These are phyloP conservation scores for Mythimna lalbum DNA, from an alignment of 2,888 invertebrate species.

Conservation along the genomic window DNA sequence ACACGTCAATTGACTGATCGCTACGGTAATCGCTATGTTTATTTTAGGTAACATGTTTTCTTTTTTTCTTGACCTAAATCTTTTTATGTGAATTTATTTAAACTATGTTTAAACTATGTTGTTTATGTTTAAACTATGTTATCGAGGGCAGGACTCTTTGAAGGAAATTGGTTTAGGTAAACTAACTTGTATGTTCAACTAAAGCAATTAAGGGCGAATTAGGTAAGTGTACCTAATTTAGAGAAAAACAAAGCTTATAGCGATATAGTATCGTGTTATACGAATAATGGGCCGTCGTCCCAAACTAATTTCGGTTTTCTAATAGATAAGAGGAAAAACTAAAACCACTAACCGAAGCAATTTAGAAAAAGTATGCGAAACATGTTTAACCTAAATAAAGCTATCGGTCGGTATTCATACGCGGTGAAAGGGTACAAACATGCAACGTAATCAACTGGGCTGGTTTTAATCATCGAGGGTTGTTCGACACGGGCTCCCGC, in stretches of 20 bases:
- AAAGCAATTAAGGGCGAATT: not conserved
- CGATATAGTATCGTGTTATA: not conserved
- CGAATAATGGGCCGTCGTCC: not conserved
- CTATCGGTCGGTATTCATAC: conserved; percentile 73
- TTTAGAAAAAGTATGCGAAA: conserved; percentile 55
- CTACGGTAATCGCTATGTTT: conserved; percentile 37
- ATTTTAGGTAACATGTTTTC: conserved; percentile 47
- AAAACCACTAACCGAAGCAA: conserved; percentile 27
- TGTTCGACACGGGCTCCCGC: conserved; percentile 66
- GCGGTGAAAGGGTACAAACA: conserved; percentile 77
- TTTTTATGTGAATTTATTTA: conserved; percentile 38
- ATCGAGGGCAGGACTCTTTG: conserved; percentile 2
- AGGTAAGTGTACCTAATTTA: not conserved
- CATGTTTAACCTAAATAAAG: conserved; percentile 71
- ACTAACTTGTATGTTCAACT: not conserved
- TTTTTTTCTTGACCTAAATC: conserved; percentile 51
- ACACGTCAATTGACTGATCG: conserved; percentile 45
- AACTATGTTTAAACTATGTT: conserved; percentile 30
- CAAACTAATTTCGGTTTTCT: not conserved
- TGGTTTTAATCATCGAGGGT: conserved; percentile 83
- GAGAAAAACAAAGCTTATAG: not conserved
- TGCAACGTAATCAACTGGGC: conserved; percentile 83
- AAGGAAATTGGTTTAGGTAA: conserved; percentile 11
- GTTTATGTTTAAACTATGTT: no score
- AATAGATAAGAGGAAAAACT: conserved; percentile 19